Evolutionary conservation across 2,797 vertebrate genomes (phyloP).

Genomic region (Lutjanus argentimaculatus): DNA sequence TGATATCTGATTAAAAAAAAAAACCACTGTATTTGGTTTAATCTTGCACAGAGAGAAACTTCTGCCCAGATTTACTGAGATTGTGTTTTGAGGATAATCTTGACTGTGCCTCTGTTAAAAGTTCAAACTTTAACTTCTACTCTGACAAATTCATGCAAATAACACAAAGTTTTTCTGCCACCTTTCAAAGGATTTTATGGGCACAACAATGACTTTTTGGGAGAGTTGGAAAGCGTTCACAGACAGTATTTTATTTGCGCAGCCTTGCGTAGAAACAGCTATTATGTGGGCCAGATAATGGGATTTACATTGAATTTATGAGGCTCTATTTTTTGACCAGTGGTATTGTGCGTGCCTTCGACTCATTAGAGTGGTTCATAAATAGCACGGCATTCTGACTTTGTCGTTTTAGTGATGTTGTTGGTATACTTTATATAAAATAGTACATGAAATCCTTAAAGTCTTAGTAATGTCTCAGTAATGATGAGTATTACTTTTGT

Average conservation of each 20-base stretch:
- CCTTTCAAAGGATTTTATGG: conserved; percentile 31
- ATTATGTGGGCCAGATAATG: conserved; percentile 26
- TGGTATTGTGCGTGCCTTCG: conserved; percentile 22
- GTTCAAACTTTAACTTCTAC: conserved; percentile 21
- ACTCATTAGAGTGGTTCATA: conserved; percentile 20
- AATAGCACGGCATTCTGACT: conserved; percentile 11
- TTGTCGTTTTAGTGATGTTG: conserved; percentile 13
- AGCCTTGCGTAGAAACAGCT: conserved; percentile 27
- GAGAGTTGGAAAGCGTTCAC: conserved; percentile 16
- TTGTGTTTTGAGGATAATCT: conserved; percentile 38
- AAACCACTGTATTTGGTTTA: conserved; percentile 34
- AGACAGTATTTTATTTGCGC: conserved; percentile 39
- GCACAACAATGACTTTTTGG: background rate
- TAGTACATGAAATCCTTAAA: background rate
- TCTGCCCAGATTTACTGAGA: conserved; percentile 41
- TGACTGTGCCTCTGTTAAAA: conserved; percentile 20
- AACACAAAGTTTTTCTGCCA: conserved; percentile 7
- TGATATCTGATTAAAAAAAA: conserved; percentile 47
- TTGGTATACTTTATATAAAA: background rate
- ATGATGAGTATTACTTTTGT: background rate
- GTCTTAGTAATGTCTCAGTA: background rate
- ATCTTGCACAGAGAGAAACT: conserved; percentile 39
- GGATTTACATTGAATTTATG: conserved; percentile 37
- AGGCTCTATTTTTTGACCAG: conserved; percentile 38
- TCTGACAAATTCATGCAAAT: conserved; percentile 16